These are phyloP conservation scores for Lasiommata megera DNA, from an alignment of 2,888 invertebrate genomes.

Conservation along the genomic window DNA sequence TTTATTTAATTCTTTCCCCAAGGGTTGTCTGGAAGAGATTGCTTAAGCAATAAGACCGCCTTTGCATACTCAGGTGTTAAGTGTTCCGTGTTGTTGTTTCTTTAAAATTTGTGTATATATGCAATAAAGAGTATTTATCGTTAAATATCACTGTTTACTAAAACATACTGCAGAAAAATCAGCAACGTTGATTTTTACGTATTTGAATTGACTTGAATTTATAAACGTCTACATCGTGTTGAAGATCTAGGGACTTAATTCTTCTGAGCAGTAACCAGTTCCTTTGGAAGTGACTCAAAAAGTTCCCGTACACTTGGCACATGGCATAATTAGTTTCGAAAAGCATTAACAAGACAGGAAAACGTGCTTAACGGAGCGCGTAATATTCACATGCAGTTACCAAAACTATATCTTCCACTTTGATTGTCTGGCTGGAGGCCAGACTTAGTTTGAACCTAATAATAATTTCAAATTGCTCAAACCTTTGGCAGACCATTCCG, in stretches of 20 bases:
- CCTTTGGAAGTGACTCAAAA: background rate
- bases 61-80: too few species aligned
- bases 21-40: too few species aligned
- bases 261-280: background rate
- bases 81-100: too few species aligned
- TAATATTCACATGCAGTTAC: constrained; percentile 28
- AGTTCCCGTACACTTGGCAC: constrained; percentile 12
- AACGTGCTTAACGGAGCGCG: constrained; percentile 25
- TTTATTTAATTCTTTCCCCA: too few species aligned
- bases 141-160: too few species aligned
- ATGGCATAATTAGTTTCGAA: constrained; percentile 11
- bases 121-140: too few species aligned
- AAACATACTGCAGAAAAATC: too few species aligned
- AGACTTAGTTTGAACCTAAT: constrained; percentile 25
- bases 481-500: constrained; percentile 4
- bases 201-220: too few species aligned
- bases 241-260: background rate
- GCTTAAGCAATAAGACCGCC: too few species aligned
- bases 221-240: too few species aligned
- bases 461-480: constrained; percentile 21
- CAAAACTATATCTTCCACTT: constrained; percentile 25
- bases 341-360: constrained; percentile 18
- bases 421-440: constrained; percentile 28
- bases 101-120: too few species aligned
- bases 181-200: too few species aligned